phyloP scores from a whole-genome alignment of 2,888 invertebrate species.

The Pollenia griseotomentosa region DNA sequence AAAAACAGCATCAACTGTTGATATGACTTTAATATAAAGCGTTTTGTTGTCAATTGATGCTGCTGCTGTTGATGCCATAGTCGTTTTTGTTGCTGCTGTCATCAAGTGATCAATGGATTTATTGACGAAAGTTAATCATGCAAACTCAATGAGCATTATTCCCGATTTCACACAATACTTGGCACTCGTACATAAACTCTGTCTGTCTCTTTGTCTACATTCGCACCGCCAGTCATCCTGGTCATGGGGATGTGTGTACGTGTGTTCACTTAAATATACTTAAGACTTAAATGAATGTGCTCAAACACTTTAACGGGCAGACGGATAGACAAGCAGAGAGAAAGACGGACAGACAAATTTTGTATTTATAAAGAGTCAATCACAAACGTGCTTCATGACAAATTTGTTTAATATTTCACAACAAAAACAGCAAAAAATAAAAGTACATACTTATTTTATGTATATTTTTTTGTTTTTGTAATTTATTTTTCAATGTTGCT shows the following conservation, averaged over 20 bases:
- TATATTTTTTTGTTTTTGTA: neutral
- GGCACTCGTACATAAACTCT: conserved; percentile 40
- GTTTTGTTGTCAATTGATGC: conserved; percentile 55
- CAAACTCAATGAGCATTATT: conserved; percentile 68
- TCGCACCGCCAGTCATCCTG: conserved; percentile 36
- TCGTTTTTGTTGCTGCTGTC: conserved; percentile 53
- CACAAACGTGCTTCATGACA: conserved; percentile 55
- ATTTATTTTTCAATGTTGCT: conserved; percentile 10
- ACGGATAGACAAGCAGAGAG: neutral
- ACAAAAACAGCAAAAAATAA: conserved; percentile 24
- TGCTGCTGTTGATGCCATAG: conserved; percentile 28
- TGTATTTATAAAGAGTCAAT: conserved; percentile 58
- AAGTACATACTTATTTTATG: neutral
- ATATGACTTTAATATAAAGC: conserved; percentile 60
- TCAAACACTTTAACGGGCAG: neutral
- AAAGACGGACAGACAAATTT: neutral
- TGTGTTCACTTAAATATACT: neutral
- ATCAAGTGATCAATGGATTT: conserved; percentile 69
- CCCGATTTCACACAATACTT: conserved; percentile 64
- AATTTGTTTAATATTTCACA: conserved; percentile 66
- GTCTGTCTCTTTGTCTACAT: conserved; percentile 25
- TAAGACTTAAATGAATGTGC: neutral
- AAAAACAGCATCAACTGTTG: conserved; percentile 49
- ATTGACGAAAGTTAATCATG: conserved; percentile 69
- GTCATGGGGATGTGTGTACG: neutral